A percentile compares a stretch with the other conserved stretches of the same genome.
Conservation (phyloP, 2,797 vertebrate genomes). For the Melanogrammus aeglefinus region DNA sequence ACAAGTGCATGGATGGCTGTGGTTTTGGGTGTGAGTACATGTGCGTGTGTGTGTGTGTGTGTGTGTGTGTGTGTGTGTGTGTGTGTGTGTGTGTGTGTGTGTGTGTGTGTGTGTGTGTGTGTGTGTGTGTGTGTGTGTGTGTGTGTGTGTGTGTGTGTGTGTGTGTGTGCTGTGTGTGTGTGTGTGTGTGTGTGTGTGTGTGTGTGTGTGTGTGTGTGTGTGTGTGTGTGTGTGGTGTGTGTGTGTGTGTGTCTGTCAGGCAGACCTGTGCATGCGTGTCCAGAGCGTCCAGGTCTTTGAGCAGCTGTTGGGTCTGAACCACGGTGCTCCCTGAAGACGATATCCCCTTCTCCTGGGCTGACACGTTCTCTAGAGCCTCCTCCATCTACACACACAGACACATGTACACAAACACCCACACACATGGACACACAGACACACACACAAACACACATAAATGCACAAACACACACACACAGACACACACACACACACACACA, state of each 20-base stretch:
- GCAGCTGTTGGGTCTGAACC: constrained; percentile 81
- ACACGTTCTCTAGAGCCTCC: constrained; percentile 75
- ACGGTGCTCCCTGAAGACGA: constrained; percentile 74
- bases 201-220: constrained; percentile 5
- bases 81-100: no score
- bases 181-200: constrained; percentile 7
- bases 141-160: neutral
- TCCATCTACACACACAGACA: constrained; percentile 75
- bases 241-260: constrained; percentile 4
- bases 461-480: constrained; percentile 9
- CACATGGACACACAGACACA: constrained; percentile 16
- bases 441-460: constrained; percentile 44
- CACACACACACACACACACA: constrained; percentile 17
- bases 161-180: neutral
- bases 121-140: no score
- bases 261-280: constrained; percentile 83
- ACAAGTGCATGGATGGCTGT: neutral
- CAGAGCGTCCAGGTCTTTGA: constrained; percentile 79
- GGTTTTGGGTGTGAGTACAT: neutral
- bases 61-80: no score
- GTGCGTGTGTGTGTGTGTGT: no score
- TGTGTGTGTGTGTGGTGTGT: constrained; percentile 4
- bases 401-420: constrained; percentile 16
- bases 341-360: constrained; percentile 78
- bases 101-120: no score